phyloP scores from a whole-genome alignment of 2,113 vertebrate genomes.

The Carettochelys insculpta region DNA sequence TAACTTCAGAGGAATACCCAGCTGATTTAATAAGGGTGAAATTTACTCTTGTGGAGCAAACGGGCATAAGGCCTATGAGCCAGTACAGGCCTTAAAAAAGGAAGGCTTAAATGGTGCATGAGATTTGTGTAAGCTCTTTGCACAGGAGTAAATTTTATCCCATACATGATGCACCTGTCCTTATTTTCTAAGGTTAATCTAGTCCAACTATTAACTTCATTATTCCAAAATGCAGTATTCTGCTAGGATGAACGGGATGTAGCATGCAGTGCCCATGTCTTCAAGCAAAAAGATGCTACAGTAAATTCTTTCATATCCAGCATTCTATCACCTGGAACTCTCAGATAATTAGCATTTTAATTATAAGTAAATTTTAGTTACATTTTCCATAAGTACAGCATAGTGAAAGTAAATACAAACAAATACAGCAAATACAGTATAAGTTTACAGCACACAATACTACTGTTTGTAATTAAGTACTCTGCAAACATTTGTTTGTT shows the following conservation, averaged over 20 bases:
- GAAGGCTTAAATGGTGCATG: neutral
- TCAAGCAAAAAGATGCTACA: rapidly evolving
- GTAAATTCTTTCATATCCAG: no score
- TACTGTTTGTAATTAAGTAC: no score
- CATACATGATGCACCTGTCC: rapidly evolving
- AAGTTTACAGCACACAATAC: no score
- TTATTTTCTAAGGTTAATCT: no score
- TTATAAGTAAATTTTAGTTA: no score
- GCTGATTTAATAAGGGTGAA: rapidly evolving
- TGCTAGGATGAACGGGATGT: neutral
- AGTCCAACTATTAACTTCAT: neutral
- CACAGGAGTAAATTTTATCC: neutral
- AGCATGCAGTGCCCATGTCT: rapidly evolving
- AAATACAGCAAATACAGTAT: no score
- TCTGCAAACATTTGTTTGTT: no score
- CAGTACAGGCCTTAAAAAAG: rapidly evolving
- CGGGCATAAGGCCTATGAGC: neutral
- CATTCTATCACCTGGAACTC: no score
- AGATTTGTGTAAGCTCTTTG: neutral
- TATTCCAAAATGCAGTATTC: rapidly evolving
- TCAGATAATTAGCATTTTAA: no score
- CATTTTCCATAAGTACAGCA: no score
- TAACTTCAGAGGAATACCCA: rapidly evolving
- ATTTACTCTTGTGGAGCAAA: neutral
- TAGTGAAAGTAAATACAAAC: no score